These are phyloP conservation scores for Drosophila tani DNA, from an alignment of 1,140 invertebrate species.

Conservation along the genomic window DNA sequence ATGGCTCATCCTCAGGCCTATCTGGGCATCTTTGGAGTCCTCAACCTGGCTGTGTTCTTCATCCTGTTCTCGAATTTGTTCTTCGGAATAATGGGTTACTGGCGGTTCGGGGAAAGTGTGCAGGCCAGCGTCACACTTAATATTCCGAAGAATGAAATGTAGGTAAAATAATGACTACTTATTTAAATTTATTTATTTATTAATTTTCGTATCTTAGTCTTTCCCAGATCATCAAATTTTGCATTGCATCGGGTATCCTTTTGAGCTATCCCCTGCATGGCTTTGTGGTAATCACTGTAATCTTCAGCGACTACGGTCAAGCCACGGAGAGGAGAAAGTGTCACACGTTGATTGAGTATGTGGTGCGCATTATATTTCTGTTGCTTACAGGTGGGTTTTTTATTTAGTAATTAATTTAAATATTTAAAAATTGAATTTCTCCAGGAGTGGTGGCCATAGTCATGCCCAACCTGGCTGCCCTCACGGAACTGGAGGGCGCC, in stretches of 20 bases:
- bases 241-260: constrained; percentile 60
- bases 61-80: constrained; percentile 61
- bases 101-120: constrained; percentile 60
- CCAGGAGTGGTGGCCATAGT: constrained; percentile 58
- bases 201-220: constrained; percentile 16
- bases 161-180: constrained; percentile 10
- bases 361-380: constrained; percentile 52
- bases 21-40: constrained; percentile 58
- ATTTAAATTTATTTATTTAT: neutral
- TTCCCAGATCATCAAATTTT: constrained; percentile 57
- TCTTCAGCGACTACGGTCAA: constrained; percentile 48
- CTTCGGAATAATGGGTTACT: constrained; percentile 67
- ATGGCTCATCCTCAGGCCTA: constrained; percentile 60
- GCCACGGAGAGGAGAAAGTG: neutral
- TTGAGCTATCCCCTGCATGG: constrained; percentile 66
- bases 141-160: constrained; percentile 59
- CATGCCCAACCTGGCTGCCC: constrained; percentile 62
- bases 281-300: constrained; percentile 62
- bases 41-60: constrained; percentile 60
- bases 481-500: constrained; percentile 68
- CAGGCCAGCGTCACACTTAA: constrained; percentile 65
- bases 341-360: constrained; percentile 15
- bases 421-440: neutral
- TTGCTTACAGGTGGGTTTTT: constrained; percentile 41
- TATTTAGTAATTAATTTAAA: neutral